Base-by-base conservation (phyloP, 1,140 invertebrate genomes). In the Drosophila biarmipes region DNA sequence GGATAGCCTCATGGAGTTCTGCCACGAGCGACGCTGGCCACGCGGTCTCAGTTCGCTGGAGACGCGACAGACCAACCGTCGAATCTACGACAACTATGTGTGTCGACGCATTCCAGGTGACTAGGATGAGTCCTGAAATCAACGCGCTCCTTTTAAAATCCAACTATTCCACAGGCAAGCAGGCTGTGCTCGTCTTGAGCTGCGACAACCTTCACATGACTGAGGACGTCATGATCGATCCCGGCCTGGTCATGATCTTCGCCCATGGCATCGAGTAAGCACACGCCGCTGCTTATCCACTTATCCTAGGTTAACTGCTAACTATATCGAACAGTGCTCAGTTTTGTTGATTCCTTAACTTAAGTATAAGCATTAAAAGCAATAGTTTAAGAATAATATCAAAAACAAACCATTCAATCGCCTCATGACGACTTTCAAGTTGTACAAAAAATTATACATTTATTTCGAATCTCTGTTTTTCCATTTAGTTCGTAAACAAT, bases 231-330 rank as follows among this genome's bases (percentile, higher is more conserved):
- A 98, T 99, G 94, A 94, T 98, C 31, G 97, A 98, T 79, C 98
- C 98, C 4, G 98, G 98, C n/a, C 94, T 99, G 73, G 97, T 99
- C 14, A 98, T 99, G 98, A 99, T 99, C 84, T 99, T 99, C 93
- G 98, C 98, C 55, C 98, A 99, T 93, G 98, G 98, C 63, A 98
- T 99, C 59, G 98, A 98, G 69, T 92, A 90, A 56, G 46, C 21
- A 14, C 29, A n/a, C 37, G 12, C 43, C 29, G 71, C 64, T 43
- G 77, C 52, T 61, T 43, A 72, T 74, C 68, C 64, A 59, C 66
- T 63, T 66, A 75, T 64, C 51, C 52, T 74, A 74, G 48, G 56
- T 48, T 53, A 80, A 66, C 56, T 57, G 48, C 75, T 62, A 53
- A 74, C 57, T 74, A 74, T 85, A 52, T 63, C 38, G 49, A 66